A percentile compares a stretch with the other conserved stretches of the same genome.
These are phyloP conservation scores for Volucella bombylans DNA, from an alignment of 2,888 invertebrate genomes.

Conservation along the genomic window DNA sequence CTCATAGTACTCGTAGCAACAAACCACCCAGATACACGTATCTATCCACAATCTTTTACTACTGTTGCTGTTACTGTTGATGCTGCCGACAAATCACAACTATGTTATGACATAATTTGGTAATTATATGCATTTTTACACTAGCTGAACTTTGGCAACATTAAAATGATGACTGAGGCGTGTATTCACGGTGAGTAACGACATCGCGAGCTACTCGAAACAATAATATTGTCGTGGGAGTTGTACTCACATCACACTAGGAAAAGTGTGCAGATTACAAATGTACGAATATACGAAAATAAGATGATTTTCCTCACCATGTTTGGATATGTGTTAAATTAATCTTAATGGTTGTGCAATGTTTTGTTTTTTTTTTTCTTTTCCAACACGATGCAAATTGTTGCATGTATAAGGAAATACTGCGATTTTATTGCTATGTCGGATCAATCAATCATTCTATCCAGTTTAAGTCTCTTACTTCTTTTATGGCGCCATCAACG, in stretches of 20 bases:
- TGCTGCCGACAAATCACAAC: slow-evolving; percentile 49
- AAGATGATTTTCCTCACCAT: too few species aligned
- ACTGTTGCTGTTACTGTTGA: slow-evolving; percentile 35
- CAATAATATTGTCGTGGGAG: slow-evolving; percentile 27
- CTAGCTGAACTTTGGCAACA: slow-evolving; percentile 65
- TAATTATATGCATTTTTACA: slow-evolving; percentile 63
- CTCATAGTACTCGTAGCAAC: slow-evolving; percentile 45
- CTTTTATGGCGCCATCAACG: slow-evolving; percentile 5
- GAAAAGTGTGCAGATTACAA: too few species aligned
- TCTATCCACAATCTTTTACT: slow-evolving; percentile 43
- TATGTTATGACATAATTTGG: slow-evolving; percentile 60
- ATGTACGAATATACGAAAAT: too few species aligned
- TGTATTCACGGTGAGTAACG: slow-evolving; percentile 56
- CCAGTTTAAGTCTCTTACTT: slow-evolving; percentile 17
- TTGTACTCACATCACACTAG: background rate
- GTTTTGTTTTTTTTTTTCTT: too few species aligned
- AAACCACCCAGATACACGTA: slow-evolving; percentile 5
- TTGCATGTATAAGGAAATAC: too few species aligned
- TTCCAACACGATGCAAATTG: background rate
- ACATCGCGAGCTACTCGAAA: slow-evolving; percentile 30
- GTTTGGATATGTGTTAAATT: slow-evolving; percentile 8
- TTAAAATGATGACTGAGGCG: slow-evolving; percentile 46
- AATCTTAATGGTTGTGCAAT: slow-evolving; percentile 34
- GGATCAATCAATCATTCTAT: slow-evolving; percentile 36
- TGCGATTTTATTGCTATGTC: background rate